These are phyloP conservation scores for Metopia argyrocephala DNA, from an alignment of 2,888 invertebrate genomes.

Conservation along the genomic window DNA sequence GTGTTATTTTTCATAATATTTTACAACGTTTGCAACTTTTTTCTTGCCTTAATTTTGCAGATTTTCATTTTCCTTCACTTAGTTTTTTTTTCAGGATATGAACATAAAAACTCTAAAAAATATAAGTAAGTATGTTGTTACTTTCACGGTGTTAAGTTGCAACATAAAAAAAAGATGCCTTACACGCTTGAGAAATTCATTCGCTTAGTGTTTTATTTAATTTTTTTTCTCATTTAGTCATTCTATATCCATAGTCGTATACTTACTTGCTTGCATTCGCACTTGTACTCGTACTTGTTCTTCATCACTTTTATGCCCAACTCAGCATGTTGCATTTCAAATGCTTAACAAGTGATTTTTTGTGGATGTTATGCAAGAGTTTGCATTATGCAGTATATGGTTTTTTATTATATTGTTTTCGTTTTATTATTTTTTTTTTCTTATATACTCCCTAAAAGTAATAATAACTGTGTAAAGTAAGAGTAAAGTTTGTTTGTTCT, in stretches of 20 bases:
- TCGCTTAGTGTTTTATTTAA: too few relatives aligned
- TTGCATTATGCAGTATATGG: slow-evolving; percentile 13
- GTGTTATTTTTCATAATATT: neutral
- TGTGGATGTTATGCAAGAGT: slow-evolving; percentile 15
- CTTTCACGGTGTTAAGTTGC: neutral
- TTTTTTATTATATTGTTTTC: neutral
- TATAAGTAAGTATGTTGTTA: too few relatives aligned
- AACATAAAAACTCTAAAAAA: neutral
- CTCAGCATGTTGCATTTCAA: slow-evolving; percentile 68
- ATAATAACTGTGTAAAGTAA: too few relatives aligned
- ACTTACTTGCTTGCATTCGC: slow-evolving; percentile 19
- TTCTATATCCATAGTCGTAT: neutral
- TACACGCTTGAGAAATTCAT: neutral
- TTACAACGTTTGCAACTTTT: neutral
- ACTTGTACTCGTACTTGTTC: slow-evolving; percentile 35
- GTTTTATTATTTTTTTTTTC: neutral
- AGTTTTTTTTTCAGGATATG: neutral
- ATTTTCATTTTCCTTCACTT: neutral
- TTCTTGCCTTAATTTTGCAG: neutral
- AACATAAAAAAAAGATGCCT: slow-evolving; percentile 2
- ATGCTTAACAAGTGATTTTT: slow-evolving; percentile 69
- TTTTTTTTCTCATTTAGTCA: too few relatives aligned
- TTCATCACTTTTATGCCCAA: slow-evolving; percentile 49
- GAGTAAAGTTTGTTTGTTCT: too few relatives aligned
- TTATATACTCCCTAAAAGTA: too few relatives aligned